A percentile compares a stretch with the other conserved stretches of the same genome.
These are phyloP conservation scores for Tinamus guttatus DNA, from an alignment of 2,113 vertebrate species.

Conservation along the genomic window DNA sequence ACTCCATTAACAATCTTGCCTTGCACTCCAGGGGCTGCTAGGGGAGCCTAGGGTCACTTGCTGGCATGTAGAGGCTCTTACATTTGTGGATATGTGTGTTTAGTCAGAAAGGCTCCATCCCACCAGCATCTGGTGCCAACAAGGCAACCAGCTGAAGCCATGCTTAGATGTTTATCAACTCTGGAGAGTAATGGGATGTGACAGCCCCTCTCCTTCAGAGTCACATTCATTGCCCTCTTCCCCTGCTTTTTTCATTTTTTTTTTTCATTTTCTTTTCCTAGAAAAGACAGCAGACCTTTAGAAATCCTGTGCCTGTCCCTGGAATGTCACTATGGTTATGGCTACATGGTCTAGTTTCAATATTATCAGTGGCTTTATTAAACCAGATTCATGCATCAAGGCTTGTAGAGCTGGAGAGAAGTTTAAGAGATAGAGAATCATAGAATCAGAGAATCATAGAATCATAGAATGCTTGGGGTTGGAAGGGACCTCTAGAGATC, in stretches of 20 bases:
- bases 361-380: not conserved
- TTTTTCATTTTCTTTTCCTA: not conserved
- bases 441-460: no score
- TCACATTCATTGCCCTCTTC: not conserved
- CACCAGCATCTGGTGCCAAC: not conserved
- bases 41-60: not conserved
- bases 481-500: no score
- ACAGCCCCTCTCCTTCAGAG: not conserved
- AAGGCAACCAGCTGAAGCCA: not conserved
- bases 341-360: not conserved
- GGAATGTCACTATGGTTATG: rapidly evolving
- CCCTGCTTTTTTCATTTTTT: not conserved
- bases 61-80: not conserved
- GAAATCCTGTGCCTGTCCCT: not conserved
- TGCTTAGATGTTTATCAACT: not conserved
- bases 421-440: not conserved
- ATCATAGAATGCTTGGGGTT: no score
- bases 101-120: not conserved
- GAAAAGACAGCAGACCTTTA: not conserved
- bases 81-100: not conserved
- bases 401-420: not conserved
- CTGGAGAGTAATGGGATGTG: not conserved
- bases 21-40: rapidly evolving
- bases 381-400: not conserved
- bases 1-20: not conserved